Percentiles rank a stretch among this genome's conserved stretches.
Evolutionary conservation across 2,797 vertebrate genomes (phyloP).

Genomic region (Cryptoprocta ferox): DNA sequence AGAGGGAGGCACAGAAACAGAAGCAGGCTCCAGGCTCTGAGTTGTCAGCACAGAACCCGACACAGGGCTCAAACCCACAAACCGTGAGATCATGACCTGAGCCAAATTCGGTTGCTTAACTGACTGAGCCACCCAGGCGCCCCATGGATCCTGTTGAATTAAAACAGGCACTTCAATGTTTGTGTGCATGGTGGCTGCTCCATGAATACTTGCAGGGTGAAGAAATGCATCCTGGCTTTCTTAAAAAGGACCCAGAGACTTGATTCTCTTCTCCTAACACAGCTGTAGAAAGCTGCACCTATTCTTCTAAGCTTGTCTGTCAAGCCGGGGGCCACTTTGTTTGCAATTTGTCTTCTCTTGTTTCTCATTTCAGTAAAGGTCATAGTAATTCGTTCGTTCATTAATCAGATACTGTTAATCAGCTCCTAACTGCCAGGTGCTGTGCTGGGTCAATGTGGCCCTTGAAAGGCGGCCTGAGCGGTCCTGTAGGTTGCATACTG

Average conservation of each 20-base stretch:
- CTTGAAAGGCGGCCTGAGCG: background rate
- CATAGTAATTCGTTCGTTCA: background rate
- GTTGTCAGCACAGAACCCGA: no score
- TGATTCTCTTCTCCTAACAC: background rate
- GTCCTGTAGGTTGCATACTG: background rate
- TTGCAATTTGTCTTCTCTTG: background rate
- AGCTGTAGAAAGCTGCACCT: background rate
- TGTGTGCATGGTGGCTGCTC: background rate
- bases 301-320: background rate
- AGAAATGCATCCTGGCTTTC: background rate
- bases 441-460: background rate
- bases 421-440: background rate
- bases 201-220: background rate
- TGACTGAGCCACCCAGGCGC: no score
- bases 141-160: background rate
- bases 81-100: no score
- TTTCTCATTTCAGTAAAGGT: background rate
- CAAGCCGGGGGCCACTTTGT: background rate
- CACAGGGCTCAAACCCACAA: no score
- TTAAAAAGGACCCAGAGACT: background rate
- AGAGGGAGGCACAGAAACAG: no score
- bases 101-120: no score
- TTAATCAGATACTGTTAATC: background rate
- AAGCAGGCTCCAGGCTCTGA: no score
- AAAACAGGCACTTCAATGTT: background rate